phyloP scores from a whole-genome alignment of 1,140 invertebrate species.

The Dendroctonus valens region DNA sequence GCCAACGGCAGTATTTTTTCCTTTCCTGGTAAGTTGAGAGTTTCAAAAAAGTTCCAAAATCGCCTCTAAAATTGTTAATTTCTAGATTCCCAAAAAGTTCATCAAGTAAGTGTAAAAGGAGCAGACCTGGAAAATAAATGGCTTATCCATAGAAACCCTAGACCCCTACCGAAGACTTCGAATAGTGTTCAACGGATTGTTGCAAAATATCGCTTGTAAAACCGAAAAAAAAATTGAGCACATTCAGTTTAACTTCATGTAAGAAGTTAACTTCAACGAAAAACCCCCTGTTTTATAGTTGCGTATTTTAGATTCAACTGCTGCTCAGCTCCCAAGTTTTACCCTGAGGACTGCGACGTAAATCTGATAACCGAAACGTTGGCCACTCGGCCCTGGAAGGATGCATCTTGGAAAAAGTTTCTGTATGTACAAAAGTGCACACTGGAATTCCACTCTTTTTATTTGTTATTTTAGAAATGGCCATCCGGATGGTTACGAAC shows the following conservation, averaged over 20 bases:
- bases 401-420: slow-evolving; percentile 42
- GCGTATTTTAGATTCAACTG: slow-evolving; percentile 42
- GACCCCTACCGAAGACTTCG: slow-evolving; percentile 40
- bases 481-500: slow-evolving; percentile 39
- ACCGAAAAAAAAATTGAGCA: slow-evolving; percentile 37
- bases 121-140: slow-evolving; percentile 39
- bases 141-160: slow-evolving; percentile 40
- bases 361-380: slow-evolving; percentile 38
- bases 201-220: slow-evolving; percentile 33
- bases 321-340: slow-evolving; percentile 35
- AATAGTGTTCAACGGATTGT: slow-evolving; percentile 43
- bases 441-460: neutral
- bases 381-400: slow-evolving; percentile 40
- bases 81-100: slow-evolving; percentile 29
- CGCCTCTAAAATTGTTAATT: slow-evolving; percentile 8
- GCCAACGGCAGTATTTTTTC: slow-evolving; percentile 34
- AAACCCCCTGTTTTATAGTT: neutral
- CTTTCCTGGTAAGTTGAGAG: slow-evolving; percentile 37
- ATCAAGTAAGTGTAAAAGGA: slow-evolving; percentile 31
- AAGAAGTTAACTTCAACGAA: slow-evolving; percentile 24
- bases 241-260: slow-evolving; percentile 46
- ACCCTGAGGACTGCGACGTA: slow-evolving; percentile 39
- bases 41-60: neutral
- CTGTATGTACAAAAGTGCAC: slow-evolving; percentile 35
- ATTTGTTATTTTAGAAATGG: slow-evolving; percentile 22